Base-by-base conservation (phyloP, 2,888 invertebrate genomes). In the Drosophila planitibia region DNA sequence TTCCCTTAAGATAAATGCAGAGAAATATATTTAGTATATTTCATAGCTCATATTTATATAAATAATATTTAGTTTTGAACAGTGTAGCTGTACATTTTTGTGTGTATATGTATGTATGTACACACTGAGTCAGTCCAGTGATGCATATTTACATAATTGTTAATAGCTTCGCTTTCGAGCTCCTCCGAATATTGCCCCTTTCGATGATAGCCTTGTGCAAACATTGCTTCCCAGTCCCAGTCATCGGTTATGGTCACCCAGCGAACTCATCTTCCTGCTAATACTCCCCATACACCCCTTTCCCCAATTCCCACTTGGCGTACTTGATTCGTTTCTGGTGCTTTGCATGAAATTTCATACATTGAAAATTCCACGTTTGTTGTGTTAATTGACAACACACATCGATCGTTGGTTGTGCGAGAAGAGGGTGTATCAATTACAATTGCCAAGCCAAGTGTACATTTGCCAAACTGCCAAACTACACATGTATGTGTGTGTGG, bases 111-210 rank as follows among this genome's bases (percentile, higher is more conserved):
- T 32, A 30, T 22, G 49, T 57, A 41, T 30, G 37, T 19, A 22
- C 51, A 22, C 35, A 39, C 32, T 59, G 60, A 44, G 28, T 72
- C 60, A 58, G 53, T 58, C 41, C 30, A 44, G 37, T 59, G 54
- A 54, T 49, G 54, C 22, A 59, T 88, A 86, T 85, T 85, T 85
- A 86, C 89, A 88, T 85, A 85, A 82, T 84, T 85, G 85, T 85
- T 85, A 85, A 85, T 88, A 85, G 85, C 89, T 70, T 81, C 68
- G 65, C 74, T 77, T 66, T 71, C 53, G 72, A 53, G 70, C 84
- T 73, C 65, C 70, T 69, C 84, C 51, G 70, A 63, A 63, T 68
- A 39, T 30, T 53, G 39, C 67, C 76, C 51, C 72, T 64, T 70
- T 58, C 61, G 62, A 71, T 67, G 67, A 74, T 67, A 70, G 74